A percentile compares a stretch with the other conserved stretches of the same genome.
Evolutionary conservation across 2,113 vertebrate species (phyloP).

Genomic region (Nipponia nippon): DNA sequence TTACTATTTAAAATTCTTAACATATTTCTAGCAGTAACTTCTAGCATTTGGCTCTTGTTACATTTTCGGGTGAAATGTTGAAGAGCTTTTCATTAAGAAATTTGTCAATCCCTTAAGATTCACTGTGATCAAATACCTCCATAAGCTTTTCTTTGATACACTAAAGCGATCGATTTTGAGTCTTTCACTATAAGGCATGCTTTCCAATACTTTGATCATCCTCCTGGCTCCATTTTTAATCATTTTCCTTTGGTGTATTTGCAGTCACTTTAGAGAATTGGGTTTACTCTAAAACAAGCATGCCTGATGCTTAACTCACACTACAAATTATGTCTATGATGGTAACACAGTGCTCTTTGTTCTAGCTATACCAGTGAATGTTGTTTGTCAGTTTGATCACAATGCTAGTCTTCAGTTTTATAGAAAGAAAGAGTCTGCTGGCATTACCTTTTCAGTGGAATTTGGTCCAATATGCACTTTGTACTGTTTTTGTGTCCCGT

Average conservation of each 20-base stretch:
- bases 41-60: neutral
- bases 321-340: neutral
- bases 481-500: neutral
- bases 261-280: neutral
- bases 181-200: neutral
- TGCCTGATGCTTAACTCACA: neutral
- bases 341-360: neutral
- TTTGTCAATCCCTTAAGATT: neutral
- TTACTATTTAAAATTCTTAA: neutral
- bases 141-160: neutral
- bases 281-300: neutral
- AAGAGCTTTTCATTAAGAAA: neutral
- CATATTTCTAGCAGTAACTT: neutral
- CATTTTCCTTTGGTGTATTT: neutral
- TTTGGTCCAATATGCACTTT: neutral
- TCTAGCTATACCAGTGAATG: neutral
- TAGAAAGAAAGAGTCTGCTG: neutral
- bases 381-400: neutral
- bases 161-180: neutral
- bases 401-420: neutral
- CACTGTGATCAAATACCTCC: neutral
- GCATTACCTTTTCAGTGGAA: neutral
- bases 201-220: neutral
- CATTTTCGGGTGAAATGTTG: neutral
- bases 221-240: neutral